Base-by-base conservation (phyloP, 2,113 vertebrate species). In the Ophiodon elongatus region DNA sequence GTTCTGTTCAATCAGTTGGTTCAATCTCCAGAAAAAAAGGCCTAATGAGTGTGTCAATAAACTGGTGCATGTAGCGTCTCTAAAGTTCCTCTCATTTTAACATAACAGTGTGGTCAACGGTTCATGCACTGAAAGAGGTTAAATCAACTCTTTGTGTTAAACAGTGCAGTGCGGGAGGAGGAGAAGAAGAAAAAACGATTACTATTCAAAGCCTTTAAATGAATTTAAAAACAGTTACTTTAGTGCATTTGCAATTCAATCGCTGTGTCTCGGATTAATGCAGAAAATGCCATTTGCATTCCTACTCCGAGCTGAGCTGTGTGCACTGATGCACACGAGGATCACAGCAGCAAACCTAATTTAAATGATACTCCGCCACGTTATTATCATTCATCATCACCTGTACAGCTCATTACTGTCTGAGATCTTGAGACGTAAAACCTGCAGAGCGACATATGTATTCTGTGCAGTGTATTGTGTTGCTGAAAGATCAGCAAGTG, bases 171-270 rank as follows among this genome's bases (percentile, higher is more conserved):
- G 70, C 35, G 39, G 45, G 64, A 67, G 60, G 69, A 83, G 73
- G 17, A 39, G 14, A 39, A 73, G 3, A 8, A 68, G 17, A 29
- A 13, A 27, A 79, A 5, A 13, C 19, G 31, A 86, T 91, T 90
- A 76, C 85, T 87, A 92, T 92, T 90, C 88, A 91, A 89, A 92
- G 59, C 79, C 81, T 87, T 90, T 91, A 89, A 93, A 89, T 89
- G 78, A 94, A 91, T 92, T 89, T 87, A 91, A 91, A 90, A 92
- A 88, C 90, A 92, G 86, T 82, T 81, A 92, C 88, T 91, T 91
- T 86, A 80, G 85, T 78, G 76, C 91, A 93, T 92, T 94, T 92
- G 93, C 90, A 94, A 93, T 93, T 92, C 92, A 91, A 91, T 90
- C 88, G 37, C 82, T 17, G 75, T 73, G 92, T 91, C 88, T 87